Evolutionary conservation across 2,888 invertebrate species (phyloP), one percentile per base, ranked within the genome.

Genomic region (Trisateles emortualis): DNA sequence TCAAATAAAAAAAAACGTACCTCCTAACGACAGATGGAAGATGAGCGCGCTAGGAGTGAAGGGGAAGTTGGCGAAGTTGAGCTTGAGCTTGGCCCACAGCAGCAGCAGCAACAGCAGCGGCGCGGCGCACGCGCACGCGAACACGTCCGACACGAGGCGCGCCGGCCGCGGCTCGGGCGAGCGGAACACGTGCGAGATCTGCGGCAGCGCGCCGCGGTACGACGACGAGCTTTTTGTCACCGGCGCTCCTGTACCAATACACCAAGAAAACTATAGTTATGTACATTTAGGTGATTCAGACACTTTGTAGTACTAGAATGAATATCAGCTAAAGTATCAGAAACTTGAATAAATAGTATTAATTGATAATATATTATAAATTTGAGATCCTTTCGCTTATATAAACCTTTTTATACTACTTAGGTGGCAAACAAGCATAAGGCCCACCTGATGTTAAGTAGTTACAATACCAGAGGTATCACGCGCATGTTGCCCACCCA

Each of bases 161-260:
- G 99, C 94, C 47, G 99, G 99, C 40, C 99, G 95, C 74, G 97
- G 96, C 86, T 99, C 99, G 0, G 99, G 96, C 78, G 95, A 94
- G 38, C 99, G 96, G 95, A 99, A 99, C 91, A 95, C 87, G 92
- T 99, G 99, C 61, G 90, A 77, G 66, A 96, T 95, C 90, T 95
- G 94, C 0, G 95, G 92, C 63, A 94, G 93, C 2, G 94, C 82
- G 0, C 93, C 93, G 57, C 92, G 89, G 49, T 4, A 0, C n/a
- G 53, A 3, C 40, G 6, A n/a, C 3, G 16, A 55, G 3, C 3
- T 39, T 4, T 17, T 2, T 5, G 29, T 19, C 5, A 53, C 68
- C 5, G 59, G 43, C 0, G 49, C 45, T 0, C 58, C 71, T 68
- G 51, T 1, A 10, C 2, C 2, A 14, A 19, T 11, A 26, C 14